A percentile compares a stretch with the other conserved stretches of the same genome.
These are phyloP conservation scores for Automeris io DNA, from an alignment of 2,888 invertebrate genomes.

Conservation along the genomic window DNA sequence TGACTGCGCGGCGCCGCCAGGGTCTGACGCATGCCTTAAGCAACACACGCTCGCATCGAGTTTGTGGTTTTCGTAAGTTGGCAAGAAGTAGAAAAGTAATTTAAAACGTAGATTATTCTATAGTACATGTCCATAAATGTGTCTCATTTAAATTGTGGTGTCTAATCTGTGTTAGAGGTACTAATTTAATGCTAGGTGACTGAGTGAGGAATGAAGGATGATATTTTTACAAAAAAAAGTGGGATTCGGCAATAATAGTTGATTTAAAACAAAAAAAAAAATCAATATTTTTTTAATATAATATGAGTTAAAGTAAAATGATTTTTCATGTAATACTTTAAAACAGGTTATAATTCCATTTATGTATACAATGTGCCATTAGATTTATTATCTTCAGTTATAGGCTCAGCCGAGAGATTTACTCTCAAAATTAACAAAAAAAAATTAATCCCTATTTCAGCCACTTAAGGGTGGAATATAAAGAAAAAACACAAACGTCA, in stretches of 20 bases:
- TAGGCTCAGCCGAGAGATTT: neutral
- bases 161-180: slow-evolving; percentile 72
- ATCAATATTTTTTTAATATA: neutral
- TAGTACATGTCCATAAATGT: slow-evolving; percentile 74
- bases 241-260: slow-evolving; percentile 25
- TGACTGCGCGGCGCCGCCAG: too few relatives aligned
- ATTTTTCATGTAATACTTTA: too few relatives aligned
- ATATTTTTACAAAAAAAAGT: slow-evolving; percentile 66
- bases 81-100: slow-evolving; percentile 52
- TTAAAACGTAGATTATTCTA: slow-evolving; percentile 54
- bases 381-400: neutral
- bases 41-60: too few relatives aligned
- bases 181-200: slow-evolving; percentile 67
- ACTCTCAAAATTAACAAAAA: too few relatives aligned
- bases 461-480: too few relatives aligned
- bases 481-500: too few relatives aligned
- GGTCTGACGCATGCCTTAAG: too few relatives aligned
- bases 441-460: too few relatives aligned
- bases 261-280: slow-evolving; percentile 11
- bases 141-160: slow-evolving; percentile 75
- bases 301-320: too few relatives aligned
- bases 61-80: too few relatives aligned
- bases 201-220: slow-evolving; percentile 61
- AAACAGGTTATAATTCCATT: too few relatives aligned
- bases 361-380: too few relatives aligned